These are phyloP conservation scores for Atherinomorus stipes DNA, from an alignment of 2,113 vertebrate genomes.

Conservation along the genomic window DNA sequence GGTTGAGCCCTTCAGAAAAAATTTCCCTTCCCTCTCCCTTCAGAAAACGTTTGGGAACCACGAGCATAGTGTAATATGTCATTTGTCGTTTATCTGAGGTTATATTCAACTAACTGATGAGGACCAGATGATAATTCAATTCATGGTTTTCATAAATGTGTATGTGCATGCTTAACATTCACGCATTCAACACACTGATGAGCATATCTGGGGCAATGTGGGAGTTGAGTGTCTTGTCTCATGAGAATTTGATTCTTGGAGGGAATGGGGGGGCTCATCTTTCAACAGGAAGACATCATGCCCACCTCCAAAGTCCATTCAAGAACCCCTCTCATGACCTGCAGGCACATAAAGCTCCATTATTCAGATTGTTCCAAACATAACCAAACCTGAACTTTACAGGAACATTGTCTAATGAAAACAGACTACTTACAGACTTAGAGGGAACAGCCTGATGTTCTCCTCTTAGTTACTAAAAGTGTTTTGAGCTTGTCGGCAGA, in stretches of 20 bases:
- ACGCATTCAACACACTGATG: too few species aligned
- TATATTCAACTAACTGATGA: not conserved
- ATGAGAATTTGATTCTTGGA: not conserved
- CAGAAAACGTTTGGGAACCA: too few species aligned
- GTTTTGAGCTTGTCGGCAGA: not conserved
- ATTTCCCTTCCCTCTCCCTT: too few species aligned
- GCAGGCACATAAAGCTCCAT: too few species aligned
- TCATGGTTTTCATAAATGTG: too few species aligned
- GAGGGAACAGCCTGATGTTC: not conserved
- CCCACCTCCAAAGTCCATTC: not conserved
- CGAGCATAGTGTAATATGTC: not conserved
- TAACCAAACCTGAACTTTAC: too few species aligned
- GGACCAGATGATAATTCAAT: too few species aligned
- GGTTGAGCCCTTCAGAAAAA: too few species aligned
- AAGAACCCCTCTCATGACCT: too few species aligned
- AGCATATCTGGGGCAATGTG: too few species aligned
- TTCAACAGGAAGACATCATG: not conserved
- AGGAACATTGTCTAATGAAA: not conserved
- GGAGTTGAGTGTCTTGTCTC: not conserved
- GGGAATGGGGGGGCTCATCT: not conserved
- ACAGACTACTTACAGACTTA: not conserved
- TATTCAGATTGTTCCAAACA: too few species aligned
- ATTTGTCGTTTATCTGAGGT: not conserved
- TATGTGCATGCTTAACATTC: too few species aligned
- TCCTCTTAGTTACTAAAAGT: accelerated